Evolutionary conservation across 2,888 invertebrate species (phyloP).

Genomic region (Crocallis elinguaria): DNA sequence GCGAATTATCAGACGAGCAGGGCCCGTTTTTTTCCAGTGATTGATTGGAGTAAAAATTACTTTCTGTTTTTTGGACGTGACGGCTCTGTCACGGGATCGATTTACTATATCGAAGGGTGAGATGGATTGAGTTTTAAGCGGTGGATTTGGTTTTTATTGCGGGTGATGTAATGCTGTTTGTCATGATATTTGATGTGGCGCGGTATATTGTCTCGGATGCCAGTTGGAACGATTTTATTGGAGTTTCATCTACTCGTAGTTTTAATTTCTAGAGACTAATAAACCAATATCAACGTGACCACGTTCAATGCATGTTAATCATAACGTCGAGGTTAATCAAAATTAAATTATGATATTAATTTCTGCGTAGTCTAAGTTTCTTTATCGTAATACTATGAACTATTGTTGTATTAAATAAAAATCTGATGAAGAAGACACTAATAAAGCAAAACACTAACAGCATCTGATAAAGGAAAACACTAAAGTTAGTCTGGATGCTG

Average conservation of each 20-base stretch:
- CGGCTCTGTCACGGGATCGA: conserved; percentile 49
- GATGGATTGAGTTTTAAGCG: conserved; percentile 57
- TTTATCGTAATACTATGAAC: too few species aligned
- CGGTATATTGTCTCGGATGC: background rate
- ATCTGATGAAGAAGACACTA: background rate
- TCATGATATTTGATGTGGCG: conserved; percentile 12
- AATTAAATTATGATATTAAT: too few species aligned
- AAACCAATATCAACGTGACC: too few species aligned
- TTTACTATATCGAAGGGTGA: conserved; percentile 46
- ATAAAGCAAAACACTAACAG: background rate
- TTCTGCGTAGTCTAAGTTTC: too few species aligned
- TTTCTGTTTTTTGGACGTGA: conserved; percentile 67
- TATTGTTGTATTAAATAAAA: too few species aligned
- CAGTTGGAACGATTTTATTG: conserved; percentile 1
- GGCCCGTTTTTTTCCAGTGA: conserved; percentile 77
- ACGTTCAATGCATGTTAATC: too few species aligned
- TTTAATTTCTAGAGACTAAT: too few species aligned
- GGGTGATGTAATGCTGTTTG: conserved; percentile 27
- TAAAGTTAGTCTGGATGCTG: conserved; percentile 10
- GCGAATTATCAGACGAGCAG: conserved; percentile 78
- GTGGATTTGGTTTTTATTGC: conserved; percentile 25
- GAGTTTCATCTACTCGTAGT: too few species aligned
- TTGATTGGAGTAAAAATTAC: conserved; percentile 83
- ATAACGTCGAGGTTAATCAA: too few species aligned
- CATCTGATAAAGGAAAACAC: background rate